Base-by-base conservation (phyloP, 1,140 invertebrate genomes). In the Spodoptera frugiperda region DNA sequence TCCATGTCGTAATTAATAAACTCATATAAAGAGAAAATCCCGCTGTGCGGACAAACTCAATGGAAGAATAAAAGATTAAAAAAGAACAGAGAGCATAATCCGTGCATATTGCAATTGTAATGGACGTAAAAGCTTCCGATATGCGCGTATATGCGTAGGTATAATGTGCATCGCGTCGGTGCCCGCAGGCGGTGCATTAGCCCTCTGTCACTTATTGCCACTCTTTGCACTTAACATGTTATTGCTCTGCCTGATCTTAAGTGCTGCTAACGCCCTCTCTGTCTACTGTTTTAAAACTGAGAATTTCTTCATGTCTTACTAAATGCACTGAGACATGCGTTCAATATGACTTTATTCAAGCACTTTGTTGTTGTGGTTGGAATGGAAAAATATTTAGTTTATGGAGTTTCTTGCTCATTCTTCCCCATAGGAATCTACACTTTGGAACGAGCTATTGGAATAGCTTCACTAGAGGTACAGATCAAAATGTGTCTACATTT, bases 121-220 rank as follows among this genome's bases (percentile, higher is more conserved):
- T 39, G 33, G n/a, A 61, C 30, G 57, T 39, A 61, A 59, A 44
- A 61, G 57, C 30, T 59, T 39, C 57, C 57, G 5, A 33, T 59
- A 33, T 59, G 2, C 33, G 30, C 3, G 14, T 61, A 9, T 1
- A 30, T 54, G 19, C 51, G n/a, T 59, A 59, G 3, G 30, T 25
- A n/a, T 11, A n/a, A 39, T n/a, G 10, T 30, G 9, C 33, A 12
- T 25, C 17, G 25, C 54, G 54, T 44, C 30, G 33, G 39, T 61
- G 57, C 33, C 33, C 11, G 8, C 9, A 59, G 33, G 57, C 57
- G 39, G 33, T 61, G 15, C 57, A 61, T 61, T 61, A 61, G 30
- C 33, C 10, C 2, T 61, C 57, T 44, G 57, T 61, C 33, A 39
- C 57, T 44, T 17, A 61, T 39, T 33, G 57, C 33, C n/a, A 44